Evolutionary conservation across 2,888 invertebrate genomes (phyloP).

Genomic region (Limnephilus rhombicus): DNA sequence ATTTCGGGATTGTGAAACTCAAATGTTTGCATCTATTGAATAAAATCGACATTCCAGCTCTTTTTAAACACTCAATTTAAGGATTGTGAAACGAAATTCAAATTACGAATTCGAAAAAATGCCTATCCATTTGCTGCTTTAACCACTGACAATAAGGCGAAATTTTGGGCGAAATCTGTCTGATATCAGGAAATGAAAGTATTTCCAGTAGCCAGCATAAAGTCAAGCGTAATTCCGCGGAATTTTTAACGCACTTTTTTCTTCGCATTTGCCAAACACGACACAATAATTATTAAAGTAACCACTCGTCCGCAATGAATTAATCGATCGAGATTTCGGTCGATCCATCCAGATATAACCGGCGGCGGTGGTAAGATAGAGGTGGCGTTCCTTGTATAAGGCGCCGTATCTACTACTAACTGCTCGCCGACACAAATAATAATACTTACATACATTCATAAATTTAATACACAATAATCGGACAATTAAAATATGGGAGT

Average conservation of each 20-base stretch:
- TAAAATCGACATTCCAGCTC: too few relatives aligned
- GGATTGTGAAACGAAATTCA: too few relatives aligned
- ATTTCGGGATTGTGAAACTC: too few relatives aligned
- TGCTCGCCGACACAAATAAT: neutral
- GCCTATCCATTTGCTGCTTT: too few relatives aligned
- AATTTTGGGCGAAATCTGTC: too few relatives aligned
- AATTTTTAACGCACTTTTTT: neutral
- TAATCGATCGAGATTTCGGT: slow-evolving; percentile 1
- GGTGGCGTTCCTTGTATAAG: neutral
- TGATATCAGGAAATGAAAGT: too few relatives aligned
- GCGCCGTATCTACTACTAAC: neutral
- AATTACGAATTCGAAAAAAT: too few relatives aligned
- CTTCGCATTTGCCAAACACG: too few relatives aligned
- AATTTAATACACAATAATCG: neutral
- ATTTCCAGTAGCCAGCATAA: neutral
- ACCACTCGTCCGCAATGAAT: neutral
- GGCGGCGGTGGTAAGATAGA: neutral
- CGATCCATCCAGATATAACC: neutral
- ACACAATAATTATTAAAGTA: neutral
- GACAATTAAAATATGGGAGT: neutral
- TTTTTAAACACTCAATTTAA: too few relatives aligned
- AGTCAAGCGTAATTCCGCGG: neutral
- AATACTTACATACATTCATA: too few relatives aligned
- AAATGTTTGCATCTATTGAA: too few relatives aligned
- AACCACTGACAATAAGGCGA: too few relatives aligned